phyloP scores from a whole-genome alignment of 2,113 vertebrate genomes.

The Peucedramus taeniatus region DNA sequence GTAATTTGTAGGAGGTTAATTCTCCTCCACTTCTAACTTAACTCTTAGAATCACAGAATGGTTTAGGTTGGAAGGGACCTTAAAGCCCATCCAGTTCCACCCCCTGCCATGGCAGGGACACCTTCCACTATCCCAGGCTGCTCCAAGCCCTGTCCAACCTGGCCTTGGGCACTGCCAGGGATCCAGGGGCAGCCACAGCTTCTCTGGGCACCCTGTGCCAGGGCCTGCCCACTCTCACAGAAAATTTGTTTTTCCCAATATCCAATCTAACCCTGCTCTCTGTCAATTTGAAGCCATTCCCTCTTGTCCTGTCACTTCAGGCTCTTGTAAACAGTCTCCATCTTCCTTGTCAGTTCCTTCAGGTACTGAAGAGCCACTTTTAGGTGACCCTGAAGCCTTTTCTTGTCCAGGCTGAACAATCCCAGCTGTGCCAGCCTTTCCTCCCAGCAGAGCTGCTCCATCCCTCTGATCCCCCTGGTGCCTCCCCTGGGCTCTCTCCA shows the following conservation, averaged over 20 bases:
- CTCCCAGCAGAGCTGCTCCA: not conserved
- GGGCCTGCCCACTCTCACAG: accelerated
- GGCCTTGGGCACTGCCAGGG: not conserved
- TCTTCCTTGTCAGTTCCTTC: not conserved
- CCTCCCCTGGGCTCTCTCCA: accelerated
- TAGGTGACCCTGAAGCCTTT: accelerated
- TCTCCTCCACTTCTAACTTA: not conserved
- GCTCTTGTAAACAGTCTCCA: not conserved
- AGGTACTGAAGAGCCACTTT: accelerated
- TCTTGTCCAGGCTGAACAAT: not conserved
- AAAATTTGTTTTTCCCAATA: not conserved
- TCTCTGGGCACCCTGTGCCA: not conserved
- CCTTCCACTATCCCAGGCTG: accelerated
- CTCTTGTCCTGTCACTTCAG: not conserved
- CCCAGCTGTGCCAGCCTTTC: not conserved
- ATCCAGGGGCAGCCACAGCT: not conserved
- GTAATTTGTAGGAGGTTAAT: not conserved
- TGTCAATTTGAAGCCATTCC: not conserved
- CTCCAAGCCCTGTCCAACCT: accelerated
- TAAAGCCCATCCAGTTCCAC: accelerated
- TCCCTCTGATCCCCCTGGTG: not conserved
- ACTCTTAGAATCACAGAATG: not conserved
- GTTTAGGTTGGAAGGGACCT: not conserved
- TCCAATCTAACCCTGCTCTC: no score
- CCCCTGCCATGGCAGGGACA: not conserved